Evolutionary conservation across 2,888 invertebrate genomes (phyloP), one percentile per base, ranked within the genome.

Genomic region (Drosophila robusta): DNA sequence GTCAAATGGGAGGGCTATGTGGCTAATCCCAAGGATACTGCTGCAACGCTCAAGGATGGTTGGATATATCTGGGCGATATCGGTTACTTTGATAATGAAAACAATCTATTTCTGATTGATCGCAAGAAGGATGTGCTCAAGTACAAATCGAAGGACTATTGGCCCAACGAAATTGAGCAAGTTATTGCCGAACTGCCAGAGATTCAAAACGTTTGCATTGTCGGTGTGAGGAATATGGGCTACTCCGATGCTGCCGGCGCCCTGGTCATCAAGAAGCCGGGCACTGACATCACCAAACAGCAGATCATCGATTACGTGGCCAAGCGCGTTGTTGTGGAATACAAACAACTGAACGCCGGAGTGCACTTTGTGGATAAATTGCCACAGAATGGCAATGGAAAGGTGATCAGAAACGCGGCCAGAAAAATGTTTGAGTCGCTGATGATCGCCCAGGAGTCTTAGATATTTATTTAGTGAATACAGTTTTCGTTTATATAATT

Each of bases 41-140:
- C 75, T 0, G 0, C 61, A 18, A 70, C 80, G 1, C 6, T 78
- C 0, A 65, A 78, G 8, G 87, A 90, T 38, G 87, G 90, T 8
- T 92, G 90, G 90, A 72, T 90, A 3, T 78, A 84, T 18, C 75
- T 90, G 0, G 92, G 92, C 0, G 92, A 92, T 57, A 38, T 91
- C 36, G 92, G 92, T 8, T 84, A 89, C 49, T 89, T 92, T 56
- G 90, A 92, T 45, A 70, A 84, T 3, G 80, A 89, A 1, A 87
- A 90, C 24, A 75, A 68, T 64, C 67, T 91, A 5, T 87, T 75
- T 68, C 39, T 91, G 8, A 76, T 80, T 14, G 92, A 87, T 63
- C 86, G 92, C 7, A 90, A 87, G 56, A 92, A 91, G 72, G 91
- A 92, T 12, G 79, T 89, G 32, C 57, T 91, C 3, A 91, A 90